These are phyloP conservation scores for Falco peregrinus DNA, from an alignment of 2,797 vertebrate species.

Conservation along the genomic window DNA sequence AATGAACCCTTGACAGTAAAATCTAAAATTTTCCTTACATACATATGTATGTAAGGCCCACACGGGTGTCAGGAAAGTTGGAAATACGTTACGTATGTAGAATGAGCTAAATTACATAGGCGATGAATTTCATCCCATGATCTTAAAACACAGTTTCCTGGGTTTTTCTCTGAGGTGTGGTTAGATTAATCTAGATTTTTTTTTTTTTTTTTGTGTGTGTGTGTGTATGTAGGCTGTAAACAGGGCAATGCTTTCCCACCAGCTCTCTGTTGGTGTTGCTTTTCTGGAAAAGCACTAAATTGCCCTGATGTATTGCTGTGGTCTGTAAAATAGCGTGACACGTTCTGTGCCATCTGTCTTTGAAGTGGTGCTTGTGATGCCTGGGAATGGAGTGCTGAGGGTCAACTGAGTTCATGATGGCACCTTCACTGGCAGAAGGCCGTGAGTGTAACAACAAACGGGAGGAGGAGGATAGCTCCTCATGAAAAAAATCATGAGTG, in stretches of 20 bases:
- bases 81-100: not conserved
- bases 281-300: not conserved
- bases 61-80: not conserved
- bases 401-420: not conserved
- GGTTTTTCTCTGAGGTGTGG: not conserved
- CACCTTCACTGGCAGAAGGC: not conserved
- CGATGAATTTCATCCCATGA: not conserved
- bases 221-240: not conserved
- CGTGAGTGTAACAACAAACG: rapidly evolving
- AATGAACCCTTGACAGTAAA: not conserved
- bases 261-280: not conserved
- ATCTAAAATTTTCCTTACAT: not conserved
- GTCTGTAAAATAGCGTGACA: not conserved
- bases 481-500: not conserved
- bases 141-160: not conserved
- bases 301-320: not conserved
- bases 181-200: not conserved
- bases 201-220: too few relatives aligned
- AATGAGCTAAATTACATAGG: not conserved
- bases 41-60: not conserved
- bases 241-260: not conserved
- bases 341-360: not conserved
- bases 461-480: not conserved
- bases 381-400: not conserved
- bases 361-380: not conserved